A percentile compares a stretch with the other conserved stretches of the same genome.
Conservation (phyloP, 2,888 invertebrate species). For the Sinotaia quadrata region DNA sequence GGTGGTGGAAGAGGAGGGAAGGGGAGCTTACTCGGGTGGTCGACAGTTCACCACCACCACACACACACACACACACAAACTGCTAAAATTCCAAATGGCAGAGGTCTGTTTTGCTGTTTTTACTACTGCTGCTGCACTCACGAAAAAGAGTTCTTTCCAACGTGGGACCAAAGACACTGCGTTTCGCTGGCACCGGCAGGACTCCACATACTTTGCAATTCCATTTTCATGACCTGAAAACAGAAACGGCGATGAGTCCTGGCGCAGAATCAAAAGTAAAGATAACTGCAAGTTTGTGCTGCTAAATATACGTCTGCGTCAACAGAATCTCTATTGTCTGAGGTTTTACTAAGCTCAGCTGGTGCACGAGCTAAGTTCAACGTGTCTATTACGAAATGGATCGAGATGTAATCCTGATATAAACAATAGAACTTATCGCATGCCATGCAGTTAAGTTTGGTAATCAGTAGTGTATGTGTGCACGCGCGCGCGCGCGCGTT, state of each 20-base stretch:
- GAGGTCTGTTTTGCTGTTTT: neutral
- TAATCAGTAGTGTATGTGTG: neutral
- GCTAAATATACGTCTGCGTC: slow-evolving; percentile 9
- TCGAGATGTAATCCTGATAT: no score
- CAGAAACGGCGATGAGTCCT: slow-evolving; percentile 30
- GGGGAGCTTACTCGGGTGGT: neutral
- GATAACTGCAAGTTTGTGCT: slow-evolving; percentile 15
- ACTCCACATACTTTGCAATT: neutral
- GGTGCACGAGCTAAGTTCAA: neutral
- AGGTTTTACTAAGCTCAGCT: no score
- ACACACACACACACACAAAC: neutral
- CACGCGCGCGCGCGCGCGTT: neutral
- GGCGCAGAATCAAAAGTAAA: slow-evolving; percentile 25
- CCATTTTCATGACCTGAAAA: slow-evolving; percentile 27
- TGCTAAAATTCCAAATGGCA: no score
- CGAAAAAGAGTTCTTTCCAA: neutral
- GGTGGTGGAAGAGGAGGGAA: neutral
- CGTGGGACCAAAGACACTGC: no score
- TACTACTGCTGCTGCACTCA: neutral
- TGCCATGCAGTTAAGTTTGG: neutral
- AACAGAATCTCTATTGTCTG: slow-evolving; percentile 14
- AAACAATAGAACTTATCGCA: no score
- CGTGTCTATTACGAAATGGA: neutral
- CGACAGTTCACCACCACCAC: neutral
- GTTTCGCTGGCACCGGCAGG: neutral